Conservation (phyloP, 2,797 vertebrate species). For the Gila robusta region DNA sequence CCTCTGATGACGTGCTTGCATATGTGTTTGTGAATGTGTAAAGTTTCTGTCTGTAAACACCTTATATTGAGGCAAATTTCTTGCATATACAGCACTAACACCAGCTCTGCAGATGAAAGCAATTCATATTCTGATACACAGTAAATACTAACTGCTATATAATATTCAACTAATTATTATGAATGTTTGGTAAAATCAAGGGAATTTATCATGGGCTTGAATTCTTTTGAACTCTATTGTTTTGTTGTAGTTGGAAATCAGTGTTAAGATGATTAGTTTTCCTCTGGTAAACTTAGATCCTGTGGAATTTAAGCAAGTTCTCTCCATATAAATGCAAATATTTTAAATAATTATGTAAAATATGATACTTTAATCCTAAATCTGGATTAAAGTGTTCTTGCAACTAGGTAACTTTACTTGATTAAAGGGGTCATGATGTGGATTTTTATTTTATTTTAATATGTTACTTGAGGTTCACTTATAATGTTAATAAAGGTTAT, state of each 20-base stretch:
- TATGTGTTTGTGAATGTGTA: neutral
- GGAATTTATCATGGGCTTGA: neutral
- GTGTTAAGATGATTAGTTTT: neutral
- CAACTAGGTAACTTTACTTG: neutral
- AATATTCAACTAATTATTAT: neutral
- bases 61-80: neutral
- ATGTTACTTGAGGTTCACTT: neutral
- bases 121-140: neutral
- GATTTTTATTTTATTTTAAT: neutral
- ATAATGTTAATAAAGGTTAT: neutral
- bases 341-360: neutral
- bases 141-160: neutral
- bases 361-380: neutral
- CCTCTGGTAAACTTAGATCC: neutral
- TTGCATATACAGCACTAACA: neutral
- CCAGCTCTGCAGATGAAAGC: neutral
- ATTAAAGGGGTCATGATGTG: neutral
- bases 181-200: neutral
- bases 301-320: neutral
- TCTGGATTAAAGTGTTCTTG: neutral
- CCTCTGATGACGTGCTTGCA: neutral
- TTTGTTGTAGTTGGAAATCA: neutral
- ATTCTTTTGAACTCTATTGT: neutral
- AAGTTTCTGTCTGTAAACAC: constrained; percentile 2
- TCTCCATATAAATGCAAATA: neutral